These are phyloP conservation scores for Chironomus tepperi DNA, from an alignment of 1,140 invertebrate species.

Conservation along the genomic window DNA sequence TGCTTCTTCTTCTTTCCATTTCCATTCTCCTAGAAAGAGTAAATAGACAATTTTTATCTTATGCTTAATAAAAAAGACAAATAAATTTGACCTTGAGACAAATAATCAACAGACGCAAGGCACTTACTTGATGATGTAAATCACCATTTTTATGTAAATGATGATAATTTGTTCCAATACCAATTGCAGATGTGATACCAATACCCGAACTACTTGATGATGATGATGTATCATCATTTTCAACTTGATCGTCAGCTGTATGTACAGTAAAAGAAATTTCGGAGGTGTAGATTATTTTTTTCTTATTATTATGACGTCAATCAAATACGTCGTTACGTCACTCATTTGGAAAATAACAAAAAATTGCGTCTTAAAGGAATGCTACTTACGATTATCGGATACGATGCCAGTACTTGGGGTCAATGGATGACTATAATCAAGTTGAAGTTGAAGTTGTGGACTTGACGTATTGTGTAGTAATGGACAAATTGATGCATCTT, in stretches of 20 bases:
- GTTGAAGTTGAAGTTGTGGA: conserved; percentile 36
- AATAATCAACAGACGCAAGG: neutral
- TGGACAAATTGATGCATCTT: conserved; percentile 47
- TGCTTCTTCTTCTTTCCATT: conserved; percentile 44
- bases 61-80: neutral
- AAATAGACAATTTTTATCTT: neutral
- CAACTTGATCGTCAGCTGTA: conserved; percentile 30
- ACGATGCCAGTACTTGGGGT: conserved; percentile 35
- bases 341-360: neutral
- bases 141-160: conserved; percentile 13
- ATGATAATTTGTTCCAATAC: conserved; percentile 4
- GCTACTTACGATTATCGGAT: conserved; percentile 36
- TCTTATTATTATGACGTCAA: too few relatives aligned
- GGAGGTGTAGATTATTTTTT: neutral
- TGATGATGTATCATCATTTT: conserved; percentile 39
- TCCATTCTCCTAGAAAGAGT: conserved; percentile 44
- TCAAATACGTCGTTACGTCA: neutral
- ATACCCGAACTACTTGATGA: conserved; percentile 43
- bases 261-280: conserved; percentile 9
- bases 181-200: conserved; percentile 27
- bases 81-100: neutral
- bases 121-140: neutral
- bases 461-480: conserved; percentile 42
- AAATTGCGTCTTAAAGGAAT: neutral
- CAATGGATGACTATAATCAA: conserved; percentile 43